Conservation (phyloP, 2,888 invertebrate genomes). For the Philaethria dido region DNA sequence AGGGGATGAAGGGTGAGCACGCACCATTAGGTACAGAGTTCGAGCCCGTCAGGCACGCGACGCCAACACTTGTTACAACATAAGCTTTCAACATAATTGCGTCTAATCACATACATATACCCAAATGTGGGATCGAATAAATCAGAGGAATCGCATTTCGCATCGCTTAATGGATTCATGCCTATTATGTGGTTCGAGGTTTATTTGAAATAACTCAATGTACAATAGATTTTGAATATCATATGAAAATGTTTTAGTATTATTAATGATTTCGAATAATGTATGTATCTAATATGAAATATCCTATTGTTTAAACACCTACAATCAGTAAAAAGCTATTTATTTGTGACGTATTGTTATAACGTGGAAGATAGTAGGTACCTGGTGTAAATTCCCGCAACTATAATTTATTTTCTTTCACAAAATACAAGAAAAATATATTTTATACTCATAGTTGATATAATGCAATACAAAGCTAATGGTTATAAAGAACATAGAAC, state of each 20-base stretch:
- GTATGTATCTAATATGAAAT: slow-evolving; percentile 10
- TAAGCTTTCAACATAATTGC: slow-evolving; percentile 76
- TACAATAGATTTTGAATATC: slow-evolving; percentile 24
- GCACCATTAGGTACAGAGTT: slow-evolving; percentile 77
- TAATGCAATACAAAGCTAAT: slow-evolving; percentile 40
- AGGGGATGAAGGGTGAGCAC: slow-evolving; percentile 59
- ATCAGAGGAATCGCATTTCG: slow-evolving; percentile 33
- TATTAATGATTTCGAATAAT: slow-evolving; percentile 13
- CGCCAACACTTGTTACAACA: slow-evolving; percentile 73
- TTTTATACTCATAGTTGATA: background rate
- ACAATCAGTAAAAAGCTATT: background rate
- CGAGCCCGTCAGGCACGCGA: slow-evolving; percentile 68
- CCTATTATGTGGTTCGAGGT: slow-evolving; percentile 27
- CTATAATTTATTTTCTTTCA: background rate
- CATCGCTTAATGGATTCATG: slow-evolving; percentile 29
- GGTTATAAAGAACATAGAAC: slow-evolving; percentile 65
- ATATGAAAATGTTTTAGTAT: slow-evolving; percentile 19
- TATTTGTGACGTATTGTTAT: background rate
- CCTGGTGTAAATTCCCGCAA: no score
- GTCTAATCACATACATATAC: slow-evolving; percentile 64
- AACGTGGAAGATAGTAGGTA: background rate
- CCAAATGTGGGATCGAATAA: slow-evolving; percentile 33
- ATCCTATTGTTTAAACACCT: background rate
- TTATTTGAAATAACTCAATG: slow-evolving; percentile 22
- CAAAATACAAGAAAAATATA: slow-evolving; percentile 6